These are phyloP conservation scores for Enteromius paludinosus DNA, from an alignment of 2,797 vertebrate genomes.

Conservation along the genomic window DNA sequence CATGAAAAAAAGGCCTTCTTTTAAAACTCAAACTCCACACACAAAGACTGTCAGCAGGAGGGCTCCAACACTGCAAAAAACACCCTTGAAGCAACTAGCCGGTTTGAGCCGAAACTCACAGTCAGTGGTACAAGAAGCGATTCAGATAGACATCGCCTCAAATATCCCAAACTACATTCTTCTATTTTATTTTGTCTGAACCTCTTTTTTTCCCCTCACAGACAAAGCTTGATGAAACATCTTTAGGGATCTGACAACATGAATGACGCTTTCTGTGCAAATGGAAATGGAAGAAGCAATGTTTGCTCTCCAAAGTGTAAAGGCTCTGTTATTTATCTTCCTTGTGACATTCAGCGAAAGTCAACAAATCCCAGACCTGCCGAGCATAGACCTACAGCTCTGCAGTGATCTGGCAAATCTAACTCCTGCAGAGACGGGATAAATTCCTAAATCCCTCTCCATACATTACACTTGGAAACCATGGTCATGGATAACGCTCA, in stretches of 20 bases:
- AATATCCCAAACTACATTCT: conserved; percentile 18
- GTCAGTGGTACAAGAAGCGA: background rate
- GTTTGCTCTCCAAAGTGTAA: conserved; percentile 52
- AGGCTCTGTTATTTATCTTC: conserved; percentile 55
- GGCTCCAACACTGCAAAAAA: background rate
- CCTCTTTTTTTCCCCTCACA: background rate
- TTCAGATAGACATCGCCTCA: conserved; percentile 16
- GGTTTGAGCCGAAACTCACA: conserved; percentile 13
- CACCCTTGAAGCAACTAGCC: conserved; percentile 4
- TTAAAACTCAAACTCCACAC: conserved; percentile 30
- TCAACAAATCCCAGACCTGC: conserved; percentile 51
- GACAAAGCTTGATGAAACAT: conserved; percentile 43
- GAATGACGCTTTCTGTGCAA: conserved; percentile 42
- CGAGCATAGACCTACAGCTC: conserved; percentile 40
- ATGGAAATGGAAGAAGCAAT: conserved; percentile 41
- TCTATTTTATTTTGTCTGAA: conserved; percentile 26
- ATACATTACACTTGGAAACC: conserved; percentile 31
- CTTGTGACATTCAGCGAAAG: conserved; percentile 54
- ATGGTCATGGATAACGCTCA: conserved; percentile 1
- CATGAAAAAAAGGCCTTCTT: conserved; percentile 17
- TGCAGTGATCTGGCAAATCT: conserved; percentile 35
- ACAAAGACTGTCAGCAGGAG: conserved; percentile 17
- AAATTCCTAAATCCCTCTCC: conserved; percentile 48
- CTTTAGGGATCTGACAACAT: conserved; percentile 33
- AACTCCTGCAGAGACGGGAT: conserved; percentile 34